Base-by-base conservation (phyloP, 2,888 invertebrate genomes). In the Lasioglossum calceatum region DNA sequence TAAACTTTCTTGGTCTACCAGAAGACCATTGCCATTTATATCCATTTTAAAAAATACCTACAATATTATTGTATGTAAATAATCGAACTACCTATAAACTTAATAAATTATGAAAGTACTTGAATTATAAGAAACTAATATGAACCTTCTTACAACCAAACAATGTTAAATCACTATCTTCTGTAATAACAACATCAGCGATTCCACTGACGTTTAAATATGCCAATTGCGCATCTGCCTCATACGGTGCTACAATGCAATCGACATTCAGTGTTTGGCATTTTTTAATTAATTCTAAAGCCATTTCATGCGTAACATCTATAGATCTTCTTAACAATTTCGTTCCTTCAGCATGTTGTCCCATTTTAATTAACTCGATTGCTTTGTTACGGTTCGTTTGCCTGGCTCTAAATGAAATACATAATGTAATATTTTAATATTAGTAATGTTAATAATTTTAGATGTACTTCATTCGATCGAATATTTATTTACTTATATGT, bases 151-250 rank as follows among this genome's bases (percentile, higher is more conserved):
- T 97, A 94, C 99, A 99, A 3, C 99, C 99, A 96, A 99, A 99
- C n/a, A 99, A 95, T 77, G 99, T 97, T 61, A 99, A 96, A 96
- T 99, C 99, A 0, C 99, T 99, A 95, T 99, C 99, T 96, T 99
- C 99, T 0, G 99, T 99, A 77, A 99, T 98, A 67, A 99, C 97
- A 83, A 99, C 95, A 92, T 99, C 98, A 0, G 98, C 99, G 82
- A 99, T 96, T 79, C 98, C 98, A 85, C 96, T 96, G 61, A 97
- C 96, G 95, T 97, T 98, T 27, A 99, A 96, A 95, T 98, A 99
- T 0, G 99, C 99, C 90, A 99, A 96, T 95, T 99, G 99, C 0
- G 99, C 98, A 95, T 99, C 99, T 0, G 99, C 99, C 95, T 99
- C 98, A 92, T 98, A 98, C 0, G 99, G 99, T 0, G 99, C 99